Conservation (phyloP, 2,113 vertebrate genomes). For the Panthera uncia region DNA sequence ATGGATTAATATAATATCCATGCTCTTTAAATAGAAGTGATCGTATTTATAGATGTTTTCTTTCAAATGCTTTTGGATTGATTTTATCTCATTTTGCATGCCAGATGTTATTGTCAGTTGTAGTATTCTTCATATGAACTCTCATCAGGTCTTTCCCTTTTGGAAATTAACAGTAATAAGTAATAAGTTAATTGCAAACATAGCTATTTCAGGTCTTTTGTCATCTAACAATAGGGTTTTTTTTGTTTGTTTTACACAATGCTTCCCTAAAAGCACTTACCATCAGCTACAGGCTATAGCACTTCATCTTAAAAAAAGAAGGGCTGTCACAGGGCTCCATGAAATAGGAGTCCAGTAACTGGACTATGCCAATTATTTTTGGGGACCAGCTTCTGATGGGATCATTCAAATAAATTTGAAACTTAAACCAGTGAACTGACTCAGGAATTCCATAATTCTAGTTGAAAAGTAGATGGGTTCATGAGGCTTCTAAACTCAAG, state of each 20-base stretch:
- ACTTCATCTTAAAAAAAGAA: background rate
- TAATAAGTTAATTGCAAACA: background rate
- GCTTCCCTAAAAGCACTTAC: background rate
- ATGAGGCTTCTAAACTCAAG: background rate
- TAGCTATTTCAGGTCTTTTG: background rate
- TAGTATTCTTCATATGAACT: background rate
- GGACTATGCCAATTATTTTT: background rate
- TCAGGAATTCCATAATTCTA: background rate
- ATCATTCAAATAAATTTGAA: background rate
- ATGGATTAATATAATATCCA: background rate
- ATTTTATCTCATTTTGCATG: background rate
- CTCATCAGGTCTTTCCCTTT: background rate
- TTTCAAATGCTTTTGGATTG: background rate
- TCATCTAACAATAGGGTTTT: background rate
- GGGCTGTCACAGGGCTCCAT: background rate
- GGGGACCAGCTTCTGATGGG: background rate
- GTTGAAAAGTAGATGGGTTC: background rate
- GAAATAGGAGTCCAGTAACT: background rate
- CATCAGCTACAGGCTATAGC: background rate
- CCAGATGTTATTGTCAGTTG: background rate
- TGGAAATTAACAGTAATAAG: background rate
- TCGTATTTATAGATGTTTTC: background rate
- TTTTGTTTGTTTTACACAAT: background rate
- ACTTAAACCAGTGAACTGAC: background rate
- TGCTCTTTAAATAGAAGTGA: background rate